Evolutionary conservation across 2,113 vertebrate species (phyloP), one percentile per base, ranked within the genome.

Genomic region (Eidolon helvum): DNA sequence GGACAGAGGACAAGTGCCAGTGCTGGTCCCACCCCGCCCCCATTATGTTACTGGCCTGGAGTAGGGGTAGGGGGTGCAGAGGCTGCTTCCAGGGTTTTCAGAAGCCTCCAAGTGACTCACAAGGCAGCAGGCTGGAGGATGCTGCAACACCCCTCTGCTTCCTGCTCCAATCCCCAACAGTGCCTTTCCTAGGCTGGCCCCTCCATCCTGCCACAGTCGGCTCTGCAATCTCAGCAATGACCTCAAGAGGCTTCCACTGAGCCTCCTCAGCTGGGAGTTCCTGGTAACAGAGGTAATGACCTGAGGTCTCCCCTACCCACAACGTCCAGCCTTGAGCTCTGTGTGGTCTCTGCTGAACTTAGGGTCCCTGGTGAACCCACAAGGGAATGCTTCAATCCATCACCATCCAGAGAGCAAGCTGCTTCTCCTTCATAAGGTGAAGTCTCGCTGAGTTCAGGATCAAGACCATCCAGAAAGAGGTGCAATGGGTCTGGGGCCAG

Each of bases 91-190:
- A 15, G 30, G 66, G 15, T 50, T 87, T 35, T 63, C 15, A 22
- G 72, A 72, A 77, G 40, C 6, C 40, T 40, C 68, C 28, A 50
- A 55, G 28, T n/a, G 45, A 87, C 6, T 38, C 12, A 48, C 10
- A 2, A 2, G 33, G 33, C 7, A n/a, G 69, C 53, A 15, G 26
- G 21, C 26, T 40, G 24, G 35, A 59, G 22, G 21, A 75, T 63
- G 57, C 0, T 0, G 11, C 50, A 48, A 10, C 35, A 19, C 4
- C 2, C 21, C 35, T 35, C 79, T 22, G 5, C 18, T 24, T 40
- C 50, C 28, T 12, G 7, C 9, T 30, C 4, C 6, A 3, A 10
- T 0, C n/a, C 19, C 21, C 4, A 55, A 0, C 28, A 33, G 22
- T 15, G 5, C 21, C 38, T 19, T 53, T 26, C 14, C 69, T 18